Conservation (phyloP, 2,888 invertebrate genomes). For the Eugnorisma glareosa region DNA sequence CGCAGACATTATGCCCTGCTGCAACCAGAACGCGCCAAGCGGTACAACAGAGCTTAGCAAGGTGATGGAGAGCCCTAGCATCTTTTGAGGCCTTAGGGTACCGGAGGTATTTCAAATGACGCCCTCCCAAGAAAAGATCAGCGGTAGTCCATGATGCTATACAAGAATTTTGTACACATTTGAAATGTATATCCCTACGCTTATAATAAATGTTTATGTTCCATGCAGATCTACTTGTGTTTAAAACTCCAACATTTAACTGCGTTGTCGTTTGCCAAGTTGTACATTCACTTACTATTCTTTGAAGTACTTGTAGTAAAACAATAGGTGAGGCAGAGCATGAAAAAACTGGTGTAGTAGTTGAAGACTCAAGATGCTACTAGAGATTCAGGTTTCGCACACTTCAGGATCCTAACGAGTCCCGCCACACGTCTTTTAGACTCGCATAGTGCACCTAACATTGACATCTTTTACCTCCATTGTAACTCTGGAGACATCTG, state of each 20-base stretch:
- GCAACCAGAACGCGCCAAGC: constrained; percentile 82
- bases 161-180: constrained; percentile 46
- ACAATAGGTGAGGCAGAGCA: constrained; percentile 77
- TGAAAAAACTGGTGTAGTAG: constrained; percentile 73
- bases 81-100: constrained; percentile 19
- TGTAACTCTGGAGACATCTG: not conserved
- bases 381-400: constrained; percentile 69
- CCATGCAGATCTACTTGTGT: constrained; percentile 32
- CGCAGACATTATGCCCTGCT: constrained; percentile 86
- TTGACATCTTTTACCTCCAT: constrained; percentile 20
- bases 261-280: constrained; percentile 19
- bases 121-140: constrained; percentile 34
- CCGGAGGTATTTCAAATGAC: constrained; percentile 26
- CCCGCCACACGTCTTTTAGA: constrained; percentile 52
- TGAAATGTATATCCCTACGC: constrained; percentile 58
- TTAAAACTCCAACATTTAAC: constrained; percentile 12
- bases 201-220: constrained; percentile 58
- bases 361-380: constrained; percentile 69
- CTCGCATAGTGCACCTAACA: constrained; percentile 22
- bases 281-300: constrained; percentile 35
- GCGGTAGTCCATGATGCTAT: constrained; percentile 46
- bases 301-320: constrained; percentile 33
- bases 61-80: constrained; percentile 15
- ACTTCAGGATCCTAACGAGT: constrained; percentile 34
- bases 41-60: constrained; percentile 70